Percentiles rank a stretch among this genome's conserved stretches.
Evolutionary conservation across 1,140 invertebrate genomes (phyloP).

Genomic region (Pogonomyrmex barbatus): DNA sequence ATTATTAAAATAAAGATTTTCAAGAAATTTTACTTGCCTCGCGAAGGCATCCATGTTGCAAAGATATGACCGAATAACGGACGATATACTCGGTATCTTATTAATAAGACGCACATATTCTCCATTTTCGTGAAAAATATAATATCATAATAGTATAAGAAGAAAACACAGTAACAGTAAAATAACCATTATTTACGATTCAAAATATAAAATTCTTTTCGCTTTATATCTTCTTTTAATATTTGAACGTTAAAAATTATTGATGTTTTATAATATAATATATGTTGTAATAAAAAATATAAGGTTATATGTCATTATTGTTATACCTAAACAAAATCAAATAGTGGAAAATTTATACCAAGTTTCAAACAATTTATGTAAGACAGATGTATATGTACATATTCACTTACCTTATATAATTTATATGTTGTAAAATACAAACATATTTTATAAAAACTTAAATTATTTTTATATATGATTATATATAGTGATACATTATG

Average conservation of each 20-base stretch:
- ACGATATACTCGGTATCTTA: constrained; percentile 72
- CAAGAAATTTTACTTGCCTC: constrained; percentile 7
- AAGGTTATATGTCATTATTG: no score
- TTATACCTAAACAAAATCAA: no score
- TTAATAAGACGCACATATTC: constrained; percentile 60
- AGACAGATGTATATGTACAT: no score
- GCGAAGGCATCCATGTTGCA: background rate
- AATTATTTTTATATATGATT: no score
- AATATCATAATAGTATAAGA: background rate
- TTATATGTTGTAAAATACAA: no score
- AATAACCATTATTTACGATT: constrained; percentile 42
- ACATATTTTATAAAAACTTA: no score
- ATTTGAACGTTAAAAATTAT: no score
- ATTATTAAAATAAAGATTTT: background rate
- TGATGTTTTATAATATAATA: background rate
- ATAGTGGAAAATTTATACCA: no score
- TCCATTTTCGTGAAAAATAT: constrained; percentile 45
- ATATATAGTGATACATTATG: no score
- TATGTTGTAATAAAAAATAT: background rate
- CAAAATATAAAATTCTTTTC: background rate
- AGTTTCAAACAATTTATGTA: no score
- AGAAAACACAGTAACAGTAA: background rate
- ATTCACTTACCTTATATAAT: no score
- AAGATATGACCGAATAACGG: constrained; percentile 81
- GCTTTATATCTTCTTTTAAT: background rate